phyloP scores from a whole-genome alignment of 1,140 invertebrate genomes.

The Drosophila setifemur region DNA sequence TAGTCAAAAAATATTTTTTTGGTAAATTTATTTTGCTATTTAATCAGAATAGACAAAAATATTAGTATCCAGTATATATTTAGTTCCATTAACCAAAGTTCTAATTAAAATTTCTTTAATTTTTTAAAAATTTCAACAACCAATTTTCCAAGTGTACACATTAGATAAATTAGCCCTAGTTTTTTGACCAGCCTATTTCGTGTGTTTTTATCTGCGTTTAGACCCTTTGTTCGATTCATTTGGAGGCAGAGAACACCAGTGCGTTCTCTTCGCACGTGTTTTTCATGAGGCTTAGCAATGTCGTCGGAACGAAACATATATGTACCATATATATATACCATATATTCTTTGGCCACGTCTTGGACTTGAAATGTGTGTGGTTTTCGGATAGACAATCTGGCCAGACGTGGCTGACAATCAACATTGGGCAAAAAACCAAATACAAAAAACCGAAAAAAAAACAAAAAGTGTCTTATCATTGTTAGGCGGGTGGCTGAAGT shows the following conservation, averaged over 20 bases:
- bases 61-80: too few relatives aligned
- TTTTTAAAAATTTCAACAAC: neutral
- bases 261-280: constrained; percentile 46
- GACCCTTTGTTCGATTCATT: constrained; percentile 6
- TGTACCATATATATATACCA: neutral
- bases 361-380: constrained; percentile 21
- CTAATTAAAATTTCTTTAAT: too few relatives aligned
- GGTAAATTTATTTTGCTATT: too few relatives aligned
- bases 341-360: constrained; percentile 20
- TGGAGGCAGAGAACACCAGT: constrained; percentile 12
- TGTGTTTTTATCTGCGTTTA: neutral
- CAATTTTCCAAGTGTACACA: constrained; percentile 12
- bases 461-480: constrained; percentile 65
- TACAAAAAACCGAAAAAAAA: constrained; percentile 11
- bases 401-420: constrained; percentile 40
- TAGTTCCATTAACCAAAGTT: too few relatives aligned
- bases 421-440: constrained; percentile 29
- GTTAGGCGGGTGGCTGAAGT: constrained; percentile 77
- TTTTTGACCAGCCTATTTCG: constrained; percentile 10
- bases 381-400: constrained; percentile 57
- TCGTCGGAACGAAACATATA: neutral
- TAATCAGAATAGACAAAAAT: too few relatives aligned
- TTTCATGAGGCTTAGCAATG: constrained; percentile 34
- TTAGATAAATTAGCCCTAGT: constrained; percentile 70
- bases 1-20: too few relatives aligned